These are phyloP conservation scores for Phthorimaea operculella DNA, from an alignment of 1,140 invertebrate species.

Conservation along the genomic window DNA sequence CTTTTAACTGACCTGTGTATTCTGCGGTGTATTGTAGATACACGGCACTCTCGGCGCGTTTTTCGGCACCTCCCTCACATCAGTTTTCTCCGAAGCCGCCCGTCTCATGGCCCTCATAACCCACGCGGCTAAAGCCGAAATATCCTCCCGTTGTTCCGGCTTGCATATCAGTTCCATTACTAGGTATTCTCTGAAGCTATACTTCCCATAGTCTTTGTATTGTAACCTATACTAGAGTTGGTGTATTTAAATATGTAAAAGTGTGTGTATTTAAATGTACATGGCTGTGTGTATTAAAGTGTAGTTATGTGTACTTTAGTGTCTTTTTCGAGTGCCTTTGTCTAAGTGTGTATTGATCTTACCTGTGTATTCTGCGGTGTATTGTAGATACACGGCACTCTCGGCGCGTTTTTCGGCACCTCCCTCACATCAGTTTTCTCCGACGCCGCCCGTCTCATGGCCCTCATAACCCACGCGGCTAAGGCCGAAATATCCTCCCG, in stretches of 20 bases:
- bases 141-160: constrained; percentile 79
- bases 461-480: constrained; percentile 83
- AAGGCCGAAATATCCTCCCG: constrained; percentile 75
- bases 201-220: too few relatives aligned
- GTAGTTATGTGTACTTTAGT: too few relatives aligned
- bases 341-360: not conserved
- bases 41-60: constrained; percentile 82
- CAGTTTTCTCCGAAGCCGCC: constrained; percentile 83
- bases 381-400: constrained; percentile 84
- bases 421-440: constrained; percentile 84
- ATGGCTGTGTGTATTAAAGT: too few relatives aligned
- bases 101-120: constrained; percentile 82
- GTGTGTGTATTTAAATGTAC: too few relatives aligned
- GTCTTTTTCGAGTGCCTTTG: too few relatives aligned
- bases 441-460: constrained; percentile 80
- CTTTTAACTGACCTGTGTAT: constrained; percentile 69
- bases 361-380: constrained; percentile 83
- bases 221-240: too few relatives aligned
- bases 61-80: constrained; percentile 79
- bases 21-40: constrained; percentile 86
- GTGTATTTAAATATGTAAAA: too few relatives aligned
- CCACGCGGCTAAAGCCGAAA: constrained; percentile 80
- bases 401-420: constrained; percentile 77
- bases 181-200: too few relatives aligned
- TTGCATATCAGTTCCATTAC: too few relatives aligned